phyloP scores from a whole-genome alignment of 2,797 vertebrate species.

The Esox lucius region DNA sequence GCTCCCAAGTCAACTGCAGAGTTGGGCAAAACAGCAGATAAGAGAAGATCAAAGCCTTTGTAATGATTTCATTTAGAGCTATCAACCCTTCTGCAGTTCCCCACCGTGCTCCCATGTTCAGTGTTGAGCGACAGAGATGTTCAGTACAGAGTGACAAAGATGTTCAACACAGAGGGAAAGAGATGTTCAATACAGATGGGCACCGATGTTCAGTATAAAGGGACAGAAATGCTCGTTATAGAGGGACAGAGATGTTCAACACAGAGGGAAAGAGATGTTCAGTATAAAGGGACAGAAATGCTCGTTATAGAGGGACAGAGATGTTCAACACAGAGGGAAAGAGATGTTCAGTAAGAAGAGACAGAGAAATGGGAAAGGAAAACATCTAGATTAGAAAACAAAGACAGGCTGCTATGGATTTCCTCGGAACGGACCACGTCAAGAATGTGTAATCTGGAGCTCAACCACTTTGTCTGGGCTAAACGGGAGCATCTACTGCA shows the following conservation, averaged over 20 bases:
- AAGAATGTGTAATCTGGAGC: slow-evolving; percentile 1
- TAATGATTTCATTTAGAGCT: background rate
- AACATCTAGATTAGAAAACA: background rate
- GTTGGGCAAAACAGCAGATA: background rate
- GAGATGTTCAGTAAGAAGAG: background rate
- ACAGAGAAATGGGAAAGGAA: background rate
- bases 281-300: background rate
- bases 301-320: background rate
- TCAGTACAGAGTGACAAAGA: background rate
- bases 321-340: background rate
- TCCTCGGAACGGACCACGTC: background rate
- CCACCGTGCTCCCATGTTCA: background rate
- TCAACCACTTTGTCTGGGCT: slow-evolving; percentile 13
- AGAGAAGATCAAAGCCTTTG: slow-evolving; percentile 1
- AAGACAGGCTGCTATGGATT: slow-evolving; percentile 32
- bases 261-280: background rate
- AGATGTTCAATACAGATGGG: background rate
- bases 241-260: background rate
- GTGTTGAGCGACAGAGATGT: background rate
- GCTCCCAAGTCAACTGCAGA: slow-evolving; percentile 5
- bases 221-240: background rate
- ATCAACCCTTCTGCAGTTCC: background rate
- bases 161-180: background rate
- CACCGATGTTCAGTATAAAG: background rate
- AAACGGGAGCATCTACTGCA: background rate